Conservation (phyloP, 2,797 vertebrate species). For the Sciaenops ocellatus region DNA sequence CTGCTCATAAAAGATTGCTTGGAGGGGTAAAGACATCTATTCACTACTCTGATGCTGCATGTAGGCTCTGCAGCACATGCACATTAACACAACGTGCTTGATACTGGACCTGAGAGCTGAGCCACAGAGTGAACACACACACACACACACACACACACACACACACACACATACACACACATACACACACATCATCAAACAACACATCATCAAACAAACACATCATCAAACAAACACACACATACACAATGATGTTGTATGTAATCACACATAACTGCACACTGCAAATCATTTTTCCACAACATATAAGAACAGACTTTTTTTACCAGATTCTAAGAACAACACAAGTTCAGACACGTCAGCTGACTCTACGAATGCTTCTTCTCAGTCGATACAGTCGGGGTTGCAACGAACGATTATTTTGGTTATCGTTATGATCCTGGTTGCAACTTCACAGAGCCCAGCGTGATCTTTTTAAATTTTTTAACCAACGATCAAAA, state of each 20-base stretch:
- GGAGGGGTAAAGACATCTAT: neutral
- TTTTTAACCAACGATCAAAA: neutral
- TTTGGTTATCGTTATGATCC: neutral
- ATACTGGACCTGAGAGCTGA: slow-evolving; percentile 18
- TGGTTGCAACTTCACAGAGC: neutral
- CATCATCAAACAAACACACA: neutral
- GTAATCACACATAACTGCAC: slow-evolving; percentile 4
- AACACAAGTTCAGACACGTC: slow-evolving; percentile 1
- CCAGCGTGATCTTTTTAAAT: neutral
- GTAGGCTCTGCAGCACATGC: neutral
- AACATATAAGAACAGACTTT: neutral
- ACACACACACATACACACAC: neutral
- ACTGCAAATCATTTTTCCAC: neutral
- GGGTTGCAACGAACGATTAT: neutral
- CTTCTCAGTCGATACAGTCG: neutral
- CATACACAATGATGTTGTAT: neutral
- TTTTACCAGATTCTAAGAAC: neutral
- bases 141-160: slow-evolving; percentile 1
- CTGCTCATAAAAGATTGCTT: neutral
- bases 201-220: neutral
- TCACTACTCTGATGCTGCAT: neutral
- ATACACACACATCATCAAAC: neutral
- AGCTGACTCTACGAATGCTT: neutral
- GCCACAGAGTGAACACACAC: neutral
- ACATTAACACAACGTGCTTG: neutral